Percentiles rank a stretch among this genome's conserved stretches.
phyloP scores from a whole-genome alignment of 2,888 invertebrate genomes.

The Acrobasis suavella region DNA sequence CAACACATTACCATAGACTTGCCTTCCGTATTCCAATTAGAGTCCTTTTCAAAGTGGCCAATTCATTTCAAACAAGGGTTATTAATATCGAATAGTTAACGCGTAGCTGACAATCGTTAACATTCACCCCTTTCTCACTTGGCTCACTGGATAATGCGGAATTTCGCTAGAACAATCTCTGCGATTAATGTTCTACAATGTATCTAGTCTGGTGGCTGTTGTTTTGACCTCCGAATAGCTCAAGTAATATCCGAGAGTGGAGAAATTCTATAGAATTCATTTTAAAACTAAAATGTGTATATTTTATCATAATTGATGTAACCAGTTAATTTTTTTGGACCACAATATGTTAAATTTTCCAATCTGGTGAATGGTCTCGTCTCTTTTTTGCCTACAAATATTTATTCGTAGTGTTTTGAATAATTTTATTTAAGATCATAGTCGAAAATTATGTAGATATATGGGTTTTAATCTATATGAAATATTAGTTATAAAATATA shows the following conservation, averaged over 20 bases:
- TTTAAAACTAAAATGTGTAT: too few species aligned
- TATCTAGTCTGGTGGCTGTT: background rate
- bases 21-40: slow-evolving; percentile 14
- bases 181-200: slow-evolving; percentile 14
- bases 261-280: background rate
- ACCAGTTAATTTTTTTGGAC: too few species aligned
- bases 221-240: background rate
- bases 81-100: slow-evolving; percentile 77
- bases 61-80: slow-evolving; percentile 40
- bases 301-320: too few species aligned
- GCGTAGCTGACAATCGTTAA: slow-evolving; percentile 31
- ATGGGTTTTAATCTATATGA: too few species aligned
- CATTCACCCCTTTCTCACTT: slow-evolving; percentile 15
- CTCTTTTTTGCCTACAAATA: too few species aligned
- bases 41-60: slow-evolving; percentile 12
- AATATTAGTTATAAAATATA: too few species aligned
- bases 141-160: slow-evolving; percentile 13
- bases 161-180: slow-evolving; percentile 13
- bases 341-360: too few species aligned
- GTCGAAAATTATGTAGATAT: too few species aligned
- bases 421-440: too few species aligned
- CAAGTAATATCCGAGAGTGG: background rate
- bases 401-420: too few species aligned
- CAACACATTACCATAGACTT: slow-evolving; percentile 16
- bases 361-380: too few species aligned